Percentiles rank a stretch among this genome's conserved stretches.
phyloP scores from a whole-genome alignment of 2,113 vertebrate genomes.

The Passer montanus region DNA sequence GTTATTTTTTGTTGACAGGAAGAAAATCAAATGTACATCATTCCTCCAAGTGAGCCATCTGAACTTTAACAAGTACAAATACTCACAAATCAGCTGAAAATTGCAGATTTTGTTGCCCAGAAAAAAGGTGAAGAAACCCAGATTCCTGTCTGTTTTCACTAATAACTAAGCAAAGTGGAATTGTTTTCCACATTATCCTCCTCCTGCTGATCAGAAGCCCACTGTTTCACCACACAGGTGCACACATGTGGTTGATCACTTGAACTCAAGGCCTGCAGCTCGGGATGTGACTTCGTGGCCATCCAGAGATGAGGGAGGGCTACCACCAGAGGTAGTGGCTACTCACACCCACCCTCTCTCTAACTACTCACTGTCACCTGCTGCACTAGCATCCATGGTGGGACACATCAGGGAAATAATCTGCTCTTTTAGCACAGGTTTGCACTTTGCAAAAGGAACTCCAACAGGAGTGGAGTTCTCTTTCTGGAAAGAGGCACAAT shows the following conservation, averaged over 20 bases:
- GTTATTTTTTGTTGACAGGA: background rate
- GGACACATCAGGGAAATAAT: background rate
- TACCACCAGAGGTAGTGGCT: background rate
- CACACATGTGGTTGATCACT: background rate
- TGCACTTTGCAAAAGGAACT: background rate
- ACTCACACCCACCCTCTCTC: background rate
- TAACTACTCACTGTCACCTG: background rate
- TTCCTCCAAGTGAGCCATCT: background rate
- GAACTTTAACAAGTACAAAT: background rate
- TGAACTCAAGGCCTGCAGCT: background rate
- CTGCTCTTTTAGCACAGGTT: background rate
- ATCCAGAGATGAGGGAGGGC: background rate
- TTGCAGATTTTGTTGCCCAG: background rate
- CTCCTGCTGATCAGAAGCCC: background rate
- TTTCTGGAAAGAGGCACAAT: background rate
- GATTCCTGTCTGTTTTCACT: background rate
- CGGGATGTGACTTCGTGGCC: background rate
- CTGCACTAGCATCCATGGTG: background rate
- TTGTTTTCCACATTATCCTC: background rate
- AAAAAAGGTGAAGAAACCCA: background rate
- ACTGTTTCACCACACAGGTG: background rate
- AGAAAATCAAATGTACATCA: background rate
- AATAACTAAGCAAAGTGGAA: background rate
- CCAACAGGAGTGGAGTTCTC: too few species aligned
- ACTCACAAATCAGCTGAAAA: background rate